These are phyloP conservation scores for Drosophila carrolli DNA, from an alignment of 1,140 invertebrate genomes.

Conservation along the genomic window DNA sequence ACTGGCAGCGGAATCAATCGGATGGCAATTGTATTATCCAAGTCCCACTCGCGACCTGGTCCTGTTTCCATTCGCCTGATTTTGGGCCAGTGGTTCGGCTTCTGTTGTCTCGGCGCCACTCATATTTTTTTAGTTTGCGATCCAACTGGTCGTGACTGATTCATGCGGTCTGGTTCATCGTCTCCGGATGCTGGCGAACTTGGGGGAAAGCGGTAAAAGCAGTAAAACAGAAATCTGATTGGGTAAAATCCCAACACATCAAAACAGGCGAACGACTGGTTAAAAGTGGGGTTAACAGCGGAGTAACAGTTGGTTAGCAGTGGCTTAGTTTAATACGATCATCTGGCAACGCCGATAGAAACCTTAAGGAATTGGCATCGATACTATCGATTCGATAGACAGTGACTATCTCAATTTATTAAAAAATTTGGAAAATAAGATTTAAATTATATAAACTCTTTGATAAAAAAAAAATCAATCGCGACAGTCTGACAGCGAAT, in stretches of 20 bases:
- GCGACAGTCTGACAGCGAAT: no score
- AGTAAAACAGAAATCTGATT: background rate
- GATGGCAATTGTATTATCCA: slow-evolving; percentile 46
- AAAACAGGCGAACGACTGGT: background rate
- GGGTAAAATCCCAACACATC: slow-evolving; percentile 23
- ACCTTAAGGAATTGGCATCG: no score
- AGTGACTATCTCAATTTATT: no score
- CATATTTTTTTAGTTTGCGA: slow-evolving; percentile 17
- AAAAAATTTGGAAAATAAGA: no score
- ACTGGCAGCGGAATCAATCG: slow-evolving; percentile 87
- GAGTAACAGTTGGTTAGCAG: background rate
- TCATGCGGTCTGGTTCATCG: slow-evolving; percentile 17
- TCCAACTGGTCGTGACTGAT: slow-evolving; percentile 15
- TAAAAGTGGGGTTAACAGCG: background rate
- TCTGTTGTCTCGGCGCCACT: slow-evolving; percentile 36
- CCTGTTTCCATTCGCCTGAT: slow-evolving; percentile 16
- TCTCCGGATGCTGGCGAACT: slow-evolving; percentile 1
- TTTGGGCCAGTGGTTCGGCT: slow-evolving; percentile 3
- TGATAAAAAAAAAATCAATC: no score
- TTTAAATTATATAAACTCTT: no score
- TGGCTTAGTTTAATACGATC: no score
- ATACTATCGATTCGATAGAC: no score
- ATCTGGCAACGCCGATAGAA: background rate
- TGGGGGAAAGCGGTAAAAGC: slow-evolving; percentile 6
- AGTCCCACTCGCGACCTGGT: slow-evolving; percentile 33